Base-by-base conservation (phyloP, 2,797 vertebrate species). In the Sylvilagus floridanus region DNA sequence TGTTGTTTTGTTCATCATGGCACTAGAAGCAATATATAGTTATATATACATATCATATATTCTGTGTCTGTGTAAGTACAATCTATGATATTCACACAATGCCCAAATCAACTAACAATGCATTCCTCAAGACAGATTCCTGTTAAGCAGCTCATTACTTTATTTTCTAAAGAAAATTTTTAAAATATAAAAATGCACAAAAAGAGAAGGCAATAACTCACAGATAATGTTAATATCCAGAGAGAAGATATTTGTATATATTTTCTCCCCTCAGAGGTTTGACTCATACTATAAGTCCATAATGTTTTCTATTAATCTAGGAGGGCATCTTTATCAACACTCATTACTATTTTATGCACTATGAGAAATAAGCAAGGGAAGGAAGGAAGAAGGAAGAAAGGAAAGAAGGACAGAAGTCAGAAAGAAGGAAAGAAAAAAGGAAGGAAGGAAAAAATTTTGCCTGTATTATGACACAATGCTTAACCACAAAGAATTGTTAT, bases 401-500 rank as follows among this genome's bases (percentile, higher is more conserved):
- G 13, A 57, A 19, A 54, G 17, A 54, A 19, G 54, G 17, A 19
- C 13, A 19, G 17, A 57, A 21, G 63, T 78, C 52, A 87, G 37
- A 79, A 69, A 42, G 62, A 79, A 72, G 72, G 12, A 81, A 76
- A 35, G 2, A 37, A 37, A 54, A 19, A 60, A 72, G 63, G 78
- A 60, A 90, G 37, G 79, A 69, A 42, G 2, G 28, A 37, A 65
- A 16, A 42, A 82, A 75, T 30, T 52, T 37, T 32, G 24, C 63
- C n/a, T 66, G 50, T 57, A 68, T 60, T 57, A 68, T 71, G 69
- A 86, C 2, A 52, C 4, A 83, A 71, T 78, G 24, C 47, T 92
- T 90, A 28, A 66, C 0, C 9, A 92, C 71, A 75, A 88, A 75
- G 35, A 91, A 91, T 91, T 65, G 77, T 78, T 69, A 91, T 78